These are phyloP conservation scores for Andrena dorsata DNA, from an alignment of 2,888 invertebrate genomes.

Conservation along the genomic window DNA sequence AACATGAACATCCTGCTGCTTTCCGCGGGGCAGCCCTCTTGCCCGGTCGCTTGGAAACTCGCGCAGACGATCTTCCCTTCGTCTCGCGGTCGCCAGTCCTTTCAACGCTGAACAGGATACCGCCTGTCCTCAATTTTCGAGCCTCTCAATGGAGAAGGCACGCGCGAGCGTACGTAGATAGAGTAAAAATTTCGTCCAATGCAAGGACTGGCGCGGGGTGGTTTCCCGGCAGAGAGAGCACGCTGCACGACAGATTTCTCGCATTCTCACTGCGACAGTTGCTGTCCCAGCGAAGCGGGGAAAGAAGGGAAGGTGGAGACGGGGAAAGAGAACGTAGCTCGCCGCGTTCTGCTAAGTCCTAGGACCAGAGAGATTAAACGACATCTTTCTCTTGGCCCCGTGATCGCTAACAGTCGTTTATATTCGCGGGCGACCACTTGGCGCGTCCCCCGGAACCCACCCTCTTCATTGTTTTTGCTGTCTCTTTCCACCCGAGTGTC, in stretches of 20 bases:
- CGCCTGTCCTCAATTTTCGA: background rate
- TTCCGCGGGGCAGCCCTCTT: constrained; percentile 6
- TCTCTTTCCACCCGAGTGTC: too few species aligned
- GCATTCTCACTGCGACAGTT: constrained; percentile 28
- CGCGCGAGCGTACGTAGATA: too few species aligned
- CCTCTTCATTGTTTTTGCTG: too few species aligned
- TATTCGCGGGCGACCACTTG: too few species aligned
- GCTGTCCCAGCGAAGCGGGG: background rate
- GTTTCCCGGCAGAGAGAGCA: constrained; percentile 35
- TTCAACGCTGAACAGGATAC: background rate
- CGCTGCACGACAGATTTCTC: constrained; percentile 32
- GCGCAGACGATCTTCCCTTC: constrained; percentile 29
- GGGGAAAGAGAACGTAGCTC: constrained; percentile 1
- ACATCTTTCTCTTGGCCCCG: too few species aligned
- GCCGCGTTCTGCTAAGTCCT: background rate
- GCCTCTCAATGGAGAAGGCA: too few species aligned
- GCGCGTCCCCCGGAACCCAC: background rate
- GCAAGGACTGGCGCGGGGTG: constrained; percentile 16
- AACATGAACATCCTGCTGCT: background rate
- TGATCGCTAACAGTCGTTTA: too few species aligned
- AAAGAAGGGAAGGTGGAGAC: background rate
- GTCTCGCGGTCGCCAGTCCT: constrained; percentile 5
- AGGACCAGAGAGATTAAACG: background rate
- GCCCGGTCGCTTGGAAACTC: constrained; percentile 28
- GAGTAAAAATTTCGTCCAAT: background rate